These are phyloP conservation scores for Elaphurus davidianus DNA, from an alignment of 2,113 vertebrate species.

Conservation along the genomic window DNA sequence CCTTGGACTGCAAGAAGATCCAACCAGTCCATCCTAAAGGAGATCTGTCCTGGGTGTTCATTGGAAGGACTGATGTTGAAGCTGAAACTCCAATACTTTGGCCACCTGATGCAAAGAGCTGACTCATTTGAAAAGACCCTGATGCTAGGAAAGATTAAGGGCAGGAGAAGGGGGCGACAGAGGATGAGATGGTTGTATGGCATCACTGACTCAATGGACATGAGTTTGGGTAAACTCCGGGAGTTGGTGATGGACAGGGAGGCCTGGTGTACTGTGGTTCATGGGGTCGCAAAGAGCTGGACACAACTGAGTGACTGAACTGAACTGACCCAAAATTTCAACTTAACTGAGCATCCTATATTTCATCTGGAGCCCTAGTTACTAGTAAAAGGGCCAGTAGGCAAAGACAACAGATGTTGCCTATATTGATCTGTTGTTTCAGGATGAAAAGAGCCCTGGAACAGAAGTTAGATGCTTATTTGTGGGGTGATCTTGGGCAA, in stretches of 20 bases:
- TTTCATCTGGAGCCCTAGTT: not conserved
- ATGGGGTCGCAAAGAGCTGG: not conserved
- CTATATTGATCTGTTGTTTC: not conserved
- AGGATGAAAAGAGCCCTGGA: not conserved
- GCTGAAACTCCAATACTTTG: not conserved
- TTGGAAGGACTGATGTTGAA: not conserved
- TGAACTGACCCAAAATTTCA: not conserved
- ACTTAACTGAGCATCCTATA: not conserved
- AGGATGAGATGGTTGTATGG: not conserved
- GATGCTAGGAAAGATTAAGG: not conserved
- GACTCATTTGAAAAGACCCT: not conserved
- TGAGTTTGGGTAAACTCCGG: not conserved
- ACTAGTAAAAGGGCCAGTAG: not conserved
- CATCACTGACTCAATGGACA: not conserved
- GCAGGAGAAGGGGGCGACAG: not conserved
- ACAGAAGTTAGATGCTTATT: not conserved
- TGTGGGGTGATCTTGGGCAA: not conserved
- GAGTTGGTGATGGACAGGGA: not conserved
- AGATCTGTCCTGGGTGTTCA: not conserved
- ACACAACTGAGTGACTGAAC: not conserved
- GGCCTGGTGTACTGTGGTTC: accelerated
- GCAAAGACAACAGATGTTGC: not conserved
- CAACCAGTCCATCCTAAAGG: not conserved
- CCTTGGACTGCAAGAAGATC: not conserved
- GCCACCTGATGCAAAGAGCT: not conserved